A percentile compares a stretch with the other conserved stretches of the same genome.
Evolutionary conservation across 2,797 vertebrate species (phyloP).

Genomic region (Rhinophrynus dorsalis): DNA sequence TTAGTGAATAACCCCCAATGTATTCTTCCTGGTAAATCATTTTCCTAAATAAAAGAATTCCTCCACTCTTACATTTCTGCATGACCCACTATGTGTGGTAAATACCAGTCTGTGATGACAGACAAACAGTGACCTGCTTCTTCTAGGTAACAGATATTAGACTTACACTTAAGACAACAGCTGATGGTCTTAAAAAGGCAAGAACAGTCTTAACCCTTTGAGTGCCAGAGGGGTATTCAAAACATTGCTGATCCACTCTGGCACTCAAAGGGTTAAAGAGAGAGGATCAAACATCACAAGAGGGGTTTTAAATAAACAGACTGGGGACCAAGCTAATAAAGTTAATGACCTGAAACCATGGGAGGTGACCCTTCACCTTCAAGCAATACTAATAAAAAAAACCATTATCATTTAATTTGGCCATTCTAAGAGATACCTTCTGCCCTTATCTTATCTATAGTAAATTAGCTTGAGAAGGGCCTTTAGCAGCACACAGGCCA

Average conservation of each 20-base stretch:
- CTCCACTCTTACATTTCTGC: too few relatives aligned
- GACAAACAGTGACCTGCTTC: background rate
- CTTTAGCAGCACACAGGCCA: background rate
- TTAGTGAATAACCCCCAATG: too few relatives aligned
- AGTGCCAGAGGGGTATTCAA: too few relatives aligned
- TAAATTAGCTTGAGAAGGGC: slow-evolving; percentile 2
- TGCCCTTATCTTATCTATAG: slow-evolving; percentile 15
- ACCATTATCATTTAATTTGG: slow-evolving; percentile 1
- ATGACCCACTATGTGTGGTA: too few relatives aligned
- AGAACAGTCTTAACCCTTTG: too few relatives aligned
- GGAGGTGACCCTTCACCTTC: background rate
- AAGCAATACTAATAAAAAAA: slow-evolving; percentile 4
- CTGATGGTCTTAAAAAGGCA: background rate
- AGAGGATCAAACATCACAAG: slow-evolving; percentile 24
- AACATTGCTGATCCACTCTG: too few relatives aligned
- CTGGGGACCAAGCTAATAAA: slow-evolving; percentile 26
- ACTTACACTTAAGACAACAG: background rate
- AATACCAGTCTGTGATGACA: background rate
- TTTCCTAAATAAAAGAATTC: too few relatives aligned
- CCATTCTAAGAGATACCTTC: background rate
- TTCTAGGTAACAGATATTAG: slow-evolving; percentile 14
- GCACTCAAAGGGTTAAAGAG: background rate
- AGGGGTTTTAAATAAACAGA: slow-evolving; percentile 17
- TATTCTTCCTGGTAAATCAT: too few relatives aligned
- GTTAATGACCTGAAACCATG: slow-evolving; percentile 22